Percentiles rank a stretch among this genome's conserved stretches.
Conservation (phyloP, 2,797 vertebrate genomes). For the Artibeus jamaicensis region DNA sequence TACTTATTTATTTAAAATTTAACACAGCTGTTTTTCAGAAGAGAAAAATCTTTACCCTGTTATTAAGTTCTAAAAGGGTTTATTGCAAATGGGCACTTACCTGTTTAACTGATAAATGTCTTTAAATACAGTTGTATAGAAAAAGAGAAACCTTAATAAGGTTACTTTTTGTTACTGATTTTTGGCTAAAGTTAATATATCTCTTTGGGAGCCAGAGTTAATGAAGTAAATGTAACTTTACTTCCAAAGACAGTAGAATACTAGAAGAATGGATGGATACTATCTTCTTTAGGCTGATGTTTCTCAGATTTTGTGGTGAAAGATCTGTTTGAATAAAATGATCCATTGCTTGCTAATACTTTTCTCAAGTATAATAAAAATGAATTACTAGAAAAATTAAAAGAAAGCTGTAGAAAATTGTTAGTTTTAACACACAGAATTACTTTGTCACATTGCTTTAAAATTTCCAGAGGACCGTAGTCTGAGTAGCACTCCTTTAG, state of each 20-base stretch:
- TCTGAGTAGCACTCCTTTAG: not conserved
- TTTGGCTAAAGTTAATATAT: conserved; percentile 18
- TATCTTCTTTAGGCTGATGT: not conserved
- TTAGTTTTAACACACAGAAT: not conserved
- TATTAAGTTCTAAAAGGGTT: conserved; percentile 53
- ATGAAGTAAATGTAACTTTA: not conserved
- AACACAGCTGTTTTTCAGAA: conserved; percentile 23
- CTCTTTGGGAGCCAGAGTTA: conserved; percentile 17
- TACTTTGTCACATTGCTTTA: not conserved
- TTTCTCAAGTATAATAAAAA: conserved; percentile 44
- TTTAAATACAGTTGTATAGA: conserved; percentile 36
- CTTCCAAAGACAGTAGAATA: conserved; percentile 18
- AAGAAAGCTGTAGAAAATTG: not conserved
- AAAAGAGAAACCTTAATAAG: conserved; percentile 37
- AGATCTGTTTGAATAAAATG: not conserved
- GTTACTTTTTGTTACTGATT: conserved; percentile 14
- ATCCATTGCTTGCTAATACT: not conserved
- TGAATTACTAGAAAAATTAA: conserved; percentile 1
- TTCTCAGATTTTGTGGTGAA: conserved; percentile 8
- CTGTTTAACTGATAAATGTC: conserved; percentile 37
- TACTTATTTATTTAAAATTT: conserved; percentile 53
- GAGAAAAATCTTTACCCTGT: conserved; percentile 14
- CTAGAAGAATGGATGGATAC: not conserved
- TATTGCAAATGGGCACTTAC: not conserved
- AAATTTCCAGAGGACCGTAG: not conserved